Percentiles rank a stretch among this genome's conserved stretches.
These are phyloP conservation scores for Campoplex nolae DNA, from an alignment of 2,888 invertebrate species.

Conservation along the genomic window DNA sequence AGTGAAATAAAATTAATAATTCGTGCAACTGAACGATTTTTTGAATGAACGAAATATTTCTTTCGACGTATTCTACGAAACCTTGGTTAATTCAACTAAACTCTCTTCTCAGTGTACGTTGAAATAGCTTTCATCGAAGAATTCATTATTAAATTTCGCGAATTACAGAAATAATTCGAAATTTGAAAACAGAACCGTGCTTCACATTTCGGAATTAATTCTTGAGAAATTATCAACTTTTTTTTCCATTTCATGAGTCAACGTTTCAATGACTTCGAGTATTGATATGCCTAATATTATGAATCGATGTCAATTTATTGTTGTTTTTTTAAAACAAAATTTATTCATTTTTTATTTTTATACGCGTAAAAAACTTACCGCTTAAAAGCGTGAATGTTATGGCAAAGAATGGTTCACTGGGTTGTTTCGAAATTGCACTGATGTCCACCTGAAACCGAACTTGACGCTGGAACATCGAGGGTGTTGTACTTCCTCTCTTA, in stretches of 20 bases:
- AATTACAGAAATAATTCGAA: not conserved
- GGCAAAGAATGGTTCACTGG: constrained; percentile 93
- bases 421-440: constrained; percentile 92
- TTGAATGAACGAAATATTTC: too few relatives aligned
- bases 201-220: not conserved
- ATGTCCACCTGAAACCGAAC: constrained; percentile 97
- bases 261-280: too few relatives aligned
- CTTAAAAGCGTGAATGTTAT: constrained; percentile 97
- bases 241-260: not conserved
- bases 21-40: too few relatives aligned
- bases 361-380: constrained; percentile 86
- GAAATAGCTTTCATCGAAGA: not conserved
- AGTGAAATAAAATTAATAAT: too few relatives aligned
- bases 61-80: too few relatives aligned
- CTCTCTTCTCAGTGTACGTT: too few relatives aligned
- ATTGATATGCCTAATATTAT: too few relatives aligned
- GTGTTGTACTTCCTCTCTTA: constrained; percentile 96
- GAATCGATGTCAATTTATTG: too few relatives aligned
- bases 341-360: not conserved
- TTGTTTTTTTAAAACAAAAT: too few relatives aligned
- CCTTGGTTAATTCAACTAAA: too few relatives aligned
- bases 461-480: constrained; percentile 98
- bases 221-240: too few relatives aligned
- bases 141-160: not conserved
- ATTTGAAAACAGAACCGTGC: not conserved